A percentile compares a stretch with the other conserved stretches of the same genome.
Evolutionary conservation across 2,888 invertebrate species (phyloP).

Genomic region (Melanostoma scalare): DNA sequence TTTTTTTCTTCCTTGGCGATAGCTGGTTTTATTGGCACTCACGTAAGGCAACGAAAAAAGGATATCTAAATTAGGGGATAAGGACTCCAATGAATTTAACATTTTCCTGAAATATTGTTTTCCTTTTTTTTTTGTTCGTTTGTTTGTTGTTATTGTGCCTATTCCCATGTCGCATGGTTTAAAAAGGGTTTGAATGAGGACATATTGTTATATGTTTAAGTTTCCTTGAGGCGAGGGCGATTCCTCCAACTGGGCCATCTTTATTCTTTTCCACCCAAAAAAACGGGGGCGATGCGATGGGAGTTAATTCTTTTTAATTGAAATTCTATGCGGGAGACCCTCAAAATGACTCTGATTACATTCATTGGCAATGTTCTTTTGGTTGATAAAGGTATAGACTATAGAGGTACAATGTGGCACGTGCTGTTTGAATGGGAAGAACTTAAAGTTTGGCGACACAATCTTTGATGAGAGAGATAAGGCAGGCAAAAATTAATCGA

Average conservation of each 20-base stretch:
- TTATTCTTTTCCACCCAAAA: conserved; percentile 7
- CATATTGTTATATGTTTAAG: conserved; percentile 45
- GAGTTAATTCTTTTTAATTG: conserved; percentile 7
- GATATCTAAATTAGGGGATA: conserved; percentile 68
- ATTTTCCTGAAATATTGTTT: conserved; percentile 47
- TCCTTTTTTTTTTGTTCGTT: background rate
- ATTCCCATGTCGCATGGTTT: background rate
- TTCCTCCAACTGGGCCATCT: conserved; percentile 2
- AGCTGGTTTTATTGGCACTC: conserved; percentile 14
- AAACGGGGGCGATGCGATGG: too few species aligned
- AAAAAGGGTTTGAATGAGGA: conserved; percentile 40
- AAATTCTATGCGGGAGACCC: conserved; percentile 1
- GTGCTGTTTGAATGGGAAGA: background rate
- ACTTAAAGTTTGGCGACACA: background rate
- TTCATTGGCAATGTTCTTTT: conserved; percentile 24
- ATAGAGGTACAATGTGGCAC: conserved; percentile 12
- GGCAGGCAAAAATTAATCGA: background rate
- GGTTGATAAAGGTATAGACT: conserved; percentile 23
- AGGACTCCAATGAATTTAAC: conserved; percentile 66
- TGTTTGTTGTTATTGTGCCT: background rate
- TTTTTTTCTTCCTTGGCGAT: conserved; percentile 27
- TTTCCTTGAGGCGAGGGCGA: background rate
- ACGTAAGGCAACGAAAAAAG: conserved; percentile 38
- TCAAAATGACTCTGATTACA: conserved; percentile 17
- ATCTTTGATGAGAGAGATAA: background rate